Percentiles rank a stretch among this genome's conserved stretches.
phyloP scores from a whole-genome alignment of 2,888 invertebrate genomes.

The Chaitophorus viminalis region DNA sequence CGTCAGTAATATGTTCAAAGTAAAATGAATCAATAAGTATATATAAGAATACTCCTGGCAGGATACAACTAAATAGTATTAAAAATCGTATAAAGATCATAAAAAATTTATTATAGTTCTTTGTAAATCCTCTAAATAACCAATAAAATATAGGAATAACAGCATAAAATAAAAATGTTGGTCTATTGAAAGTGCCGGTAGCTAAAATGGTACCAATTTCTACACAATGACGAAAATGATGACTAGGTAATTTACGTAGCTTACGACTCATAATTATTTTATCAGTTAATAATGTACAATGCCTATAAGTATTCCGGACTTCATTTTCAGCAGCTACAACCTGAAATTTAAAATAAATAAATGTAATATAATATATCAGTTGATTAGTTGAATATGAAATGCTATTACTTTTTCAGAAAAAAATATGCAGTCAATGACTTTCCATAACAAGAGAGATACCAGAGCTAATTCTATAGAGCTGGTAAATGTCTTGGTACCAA shows the following conservation, averaged over 20 bases:
- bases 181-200: conserved; percentile 87
- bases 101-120: conserved; percentile 75
- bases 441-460: conserved; percentile 78
- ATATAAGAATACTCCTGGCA: conserved; percentile 75
- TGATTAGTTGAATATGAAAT: neutral
- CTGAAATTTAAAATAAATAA: conserved; percentile 32
- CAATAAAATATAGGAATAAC: conserved; percentile 87
- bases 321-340: conserved; percentile 17
- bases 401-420: conserved; percentile 69
- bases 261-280: conserved; percentile 81
- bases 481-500: conserved; percentile 87
- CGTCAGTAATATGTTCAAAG: conserved; percentile 80
- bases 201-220: conserved; percentile 77
- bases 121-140: conserved; percentile 80
- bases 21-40: conserved; percentile 83
- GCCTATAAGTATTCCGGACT: conserved; percentile 19
- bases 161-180: conserved; percentile 89
- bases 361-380: neutral
- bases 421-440: conserved; percentile 80
- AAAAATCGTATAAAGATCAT: conserved; percentile 80
- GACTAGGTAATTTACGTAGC: conserved; percentile 75
- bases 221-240: conserved; percentile 76
- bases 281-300: conserved; percentile 70
- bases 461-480: conserved; percentile 87
- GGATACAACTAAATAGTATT: conserved; percentile 74